Conservation (phyloP, 2,797 vertebrate genomes). For the Propithecus perrieri region DNA sequence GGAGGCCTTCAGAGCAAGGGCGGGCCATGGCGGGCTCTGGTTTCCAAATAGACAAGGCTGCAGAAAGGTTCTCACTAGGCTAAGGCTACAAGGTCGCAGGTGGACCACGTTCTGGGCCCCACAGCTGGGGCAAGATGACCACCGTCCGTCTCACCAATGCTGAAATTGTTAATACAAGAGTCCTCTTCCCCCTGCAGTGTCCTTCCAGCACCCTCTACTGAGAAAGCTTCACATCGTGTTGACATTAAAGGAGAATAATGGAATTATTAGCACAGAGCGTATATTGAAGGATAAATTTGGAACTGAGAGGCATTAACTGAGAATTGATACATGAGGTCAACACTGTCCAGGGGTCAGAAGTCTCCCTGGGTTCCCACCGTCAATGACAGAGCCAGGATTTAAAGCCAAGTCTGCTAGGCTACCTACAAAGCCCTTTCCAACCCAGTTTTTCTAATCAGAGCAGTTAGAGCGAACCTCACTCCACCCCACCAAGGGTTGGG, state of each 20-base stretch:
- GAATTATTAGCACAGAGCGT: neutral
- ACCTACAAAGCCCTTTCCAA: neutral
- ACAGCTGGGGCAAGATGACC: neutral
- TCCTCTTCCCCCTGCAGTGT: neutral
- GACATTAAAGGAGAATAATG: neutral
- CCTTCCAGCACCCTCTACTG: neutral
- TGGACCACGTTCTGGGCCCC: neutral
- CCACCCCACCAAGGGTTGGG: neutral
- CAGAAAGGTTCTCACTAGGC: neutral
- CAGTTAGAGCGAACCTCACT: neutral
- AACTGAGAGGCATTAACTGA: neutral
- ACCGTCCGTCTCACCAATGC: no score
- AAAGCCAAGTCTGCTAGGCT: neutral
- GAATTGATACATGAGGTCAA: neutral
- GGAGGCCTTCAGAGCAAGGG: neutral
- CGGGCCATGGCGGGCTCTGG: neutral
- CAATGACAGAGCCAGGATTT: neutral
- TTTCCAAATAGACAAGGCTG: neutral
- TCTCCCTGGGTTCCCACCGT: neutral
- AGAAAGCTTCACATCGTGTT: neutral
- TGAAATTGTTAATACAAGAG: neutral
- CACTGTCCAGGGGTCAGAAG: neutral
- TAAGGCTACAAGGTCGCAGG: neutral
- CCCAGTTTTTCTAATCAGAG: neutral
- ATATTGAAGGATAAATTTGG: neutral